Evolutionary conservation across 35 echinoderm and acorn worm genomes (phyloP).

Genomic region (Antedon bifida): DNA sequence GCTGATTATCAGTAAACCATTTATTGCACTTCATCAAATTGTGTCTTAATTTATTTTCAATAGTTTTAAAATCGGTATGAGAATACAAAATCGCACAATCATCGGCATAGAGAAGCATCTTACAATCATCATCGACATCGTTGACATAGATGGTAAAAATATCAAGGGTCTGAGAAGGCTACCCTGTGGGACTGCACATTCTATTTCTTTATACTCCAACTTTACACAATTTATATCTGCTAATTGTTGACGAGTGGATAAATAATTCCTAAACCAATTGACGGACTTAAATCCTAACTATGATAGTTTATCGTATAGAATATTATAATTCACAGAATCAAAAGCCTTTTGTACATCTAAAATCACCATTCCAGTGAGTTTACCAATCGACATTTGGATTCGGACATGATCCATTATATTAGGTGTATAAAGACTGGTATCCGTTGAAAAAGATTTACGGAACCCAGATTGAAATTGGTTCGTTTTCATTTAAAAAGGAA

Average conservation of each 20-base stretch:
- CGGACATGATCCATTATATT: too few species aligned
- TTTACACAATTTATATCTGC: not conserved
- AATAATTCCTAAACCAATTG: not conserved
- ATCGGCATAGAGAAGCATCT: not conserved
- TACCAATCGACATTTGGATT: too few species aligned
- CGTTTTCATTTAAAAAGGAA: not conserved
- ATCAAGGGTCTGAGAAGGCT: not conserved
- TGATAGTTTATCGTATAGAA: not conserved
- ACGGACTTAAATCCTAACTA: not conserved
- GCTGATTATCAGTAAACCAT: not conserved
- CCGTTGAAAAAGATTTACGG: not conserved
- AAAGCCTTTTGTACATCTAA: too few species aligned
- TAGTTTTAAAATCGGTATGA: not conserved
- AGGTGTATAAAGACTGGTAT: not conserved
- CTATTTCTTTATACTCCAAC: not conserved
- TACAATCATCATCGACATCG: not conserved
- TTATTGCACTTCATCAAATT: not conserved
- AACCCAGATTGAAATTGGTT: not conserved
- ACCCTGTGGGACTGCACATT: not conserved
- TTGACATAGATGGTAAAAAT: not conserved
- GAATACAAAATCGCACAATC: not conserved
- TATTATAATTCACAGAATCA: too few species aligned
- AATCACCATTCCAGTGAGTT: too few species aligned
- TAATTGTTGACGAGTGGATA: not conserved
- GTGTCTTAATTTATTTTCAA: not conserved